phyloP scores from a whole-genome alignment of 2,797 vertebrate species.

The Cuniculus paca region DNA sequence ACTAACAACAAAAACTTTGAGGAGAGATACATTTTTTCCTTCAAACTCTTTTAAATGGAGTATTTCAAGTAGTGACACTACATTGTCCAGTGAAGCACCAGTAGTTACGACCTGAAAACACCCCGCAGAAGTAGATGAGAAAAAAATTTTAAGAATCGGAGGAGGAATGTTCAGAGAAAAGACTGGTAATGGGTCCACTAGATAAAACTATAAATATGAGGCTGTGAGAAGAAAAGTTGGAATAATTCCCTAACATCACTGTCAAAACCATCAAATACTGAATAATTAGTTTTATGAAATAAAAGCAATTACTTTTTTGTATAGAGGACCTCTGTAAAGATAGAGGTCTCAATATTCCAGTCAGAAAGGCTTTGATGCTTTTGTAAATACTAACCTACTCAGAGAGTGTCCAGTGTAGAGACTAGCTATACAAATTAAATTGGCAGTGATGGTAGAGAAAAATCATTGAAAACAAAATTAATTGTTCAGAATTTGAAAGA shows the following conservation, averaged over 20 bases:
- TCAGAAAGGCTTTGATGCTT: neutral
- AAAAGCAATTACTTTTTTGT: neutral
- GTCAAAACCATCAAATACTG: neutral
- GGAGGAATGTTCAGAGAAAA: constrained; percentile 1
- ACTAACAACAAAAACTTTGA: neutral
- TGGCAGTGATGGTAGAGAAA: neutral
- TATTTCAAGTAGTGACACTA: neutral
- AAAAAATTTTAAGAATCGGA: neutral
- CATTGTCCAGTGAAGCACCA: neutral
- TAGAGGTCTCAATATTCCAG: neutral
- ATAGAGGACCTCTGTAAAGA: neutral
- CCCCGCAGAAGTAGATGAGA: neutral
- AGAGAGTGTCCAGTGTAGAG: neutral
- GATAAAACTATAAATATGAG: neutral
- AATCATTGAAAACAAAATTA: neutral
- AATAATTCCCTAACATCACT: neutral
- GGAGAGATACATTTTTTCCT: neutral
- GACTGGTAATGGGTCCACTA: neutral
- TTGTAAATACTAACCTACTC: neutral
- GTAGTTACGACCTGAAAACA: neutral
- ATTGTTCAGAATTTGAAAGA: neutral
- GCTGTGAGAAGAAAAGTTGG: neutral
- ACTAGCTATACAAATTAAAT: neutral
- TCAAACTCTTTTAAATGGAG: neutral
- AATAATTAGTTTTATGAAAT: neutral